These are phyloP conservation scores for Odocoileus hemionus DNA, from an alignment of 2,113 vertebrate species.

Conservation along the genomic window DNA sequence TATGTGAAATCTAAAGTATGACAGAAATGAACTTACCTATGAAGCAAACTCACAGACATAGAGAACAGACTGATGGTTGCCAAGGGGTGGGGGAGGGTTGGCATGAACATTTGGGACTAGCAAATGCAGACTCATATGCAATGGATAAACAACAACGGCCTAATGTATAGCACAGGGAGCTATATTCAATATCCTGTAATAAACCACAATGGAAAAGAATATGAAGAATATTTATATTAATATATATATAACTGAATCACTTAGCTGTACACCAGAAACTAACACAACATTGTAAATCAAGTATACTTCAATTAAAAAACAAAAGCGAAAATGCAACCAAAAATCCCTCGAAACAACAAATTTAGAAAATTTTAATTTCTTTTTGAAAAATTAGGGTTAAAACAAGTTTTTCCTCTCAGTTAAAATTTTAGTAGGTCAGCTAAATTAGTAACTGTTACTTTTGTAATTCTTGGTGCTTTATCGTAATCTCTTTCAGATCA, in stretches of 20 bases:
- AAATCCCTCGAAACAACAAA: not conserved
- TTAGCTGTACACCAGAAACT: not conserved
- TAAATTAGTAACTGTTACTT: conserved; percentile 27
- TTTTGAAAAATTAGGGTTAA: conserved; percentile 21
- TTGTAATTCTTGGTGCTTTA: not conserved
- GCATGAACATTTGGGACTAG: not conserved
- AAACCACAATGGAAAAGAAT: not conserved
- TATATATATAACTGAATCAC: not conserved
- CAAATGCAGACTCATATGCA: not conserved
- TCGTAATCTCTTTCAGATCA: not conserved
- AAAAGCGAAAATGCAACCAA: not conserved
- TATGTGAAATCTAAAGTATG: not conserved
- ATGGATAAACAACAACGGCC: not conserved
- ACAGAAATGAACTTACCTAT: not conserved
- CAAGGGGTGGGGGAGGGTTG: not conserved
- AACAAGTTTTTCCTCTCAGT: conserved; percentile 19
- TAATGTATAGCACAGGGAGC: not conserved
- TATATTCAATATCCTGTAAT: not conserved
- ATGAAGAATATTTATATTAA: not conserved
- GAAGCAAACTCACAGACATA: not conserved
- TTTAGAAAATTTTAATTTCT: conserved; percentile 12
- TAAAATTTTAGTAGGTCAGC: not conserved
- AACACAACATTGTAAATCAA: not conserved
- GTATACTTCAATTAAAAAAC: not conserved
- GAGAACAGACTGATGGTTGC: not conserved